These are phyloP conservation scores for Machimus rusticus DNA, from an alignment of 2,888 invertebrate genomes.

Conservation along the genomic window DNA sequence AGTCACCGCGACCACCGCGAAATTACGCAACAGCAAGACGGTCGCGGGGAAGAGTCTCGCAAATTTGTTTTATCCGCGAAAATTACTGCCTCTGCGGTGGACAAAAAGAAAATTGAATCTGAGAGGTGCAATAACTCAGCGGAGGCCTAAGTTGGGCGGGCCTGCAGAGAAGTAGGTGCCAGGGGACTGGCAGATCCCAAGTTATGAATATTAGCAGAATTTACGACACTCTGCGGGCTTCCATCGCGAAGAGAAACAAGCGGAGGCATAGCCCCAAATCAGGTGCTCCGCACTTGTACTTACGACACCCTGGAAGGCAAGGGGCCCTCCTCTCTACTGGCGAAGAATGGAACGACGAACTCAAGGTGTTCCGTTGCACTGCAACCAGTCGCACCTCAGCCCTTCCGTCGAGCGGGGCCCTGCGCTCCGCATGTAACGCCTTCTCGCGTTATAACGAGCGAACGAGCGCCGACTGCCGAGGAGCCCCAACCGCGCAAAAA, in stretches of 20 bases:
- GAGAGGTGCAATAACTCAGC: not conserved
- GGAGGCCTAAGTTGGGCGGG: not conserved
- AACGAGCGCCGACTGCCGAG: not conserved
- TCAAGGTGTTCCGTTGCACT: not conserved
- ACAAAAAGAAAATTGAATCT: not conserved
- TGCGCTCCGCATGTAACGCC: not conserved
- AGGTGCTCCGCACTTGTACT: not conserved
- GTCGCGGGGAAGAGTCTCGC: not conserved
- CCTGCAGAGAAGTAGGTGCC: not conserved
- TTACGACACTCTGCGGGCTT: not conserved
- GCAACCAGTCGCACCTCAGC: not conserved
- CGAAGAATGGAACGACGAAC: not conserved
- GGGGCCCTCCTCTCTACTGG: not conserved
- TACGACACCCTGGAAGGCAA: not conserved
- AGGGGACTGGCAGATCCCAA: not conserved
- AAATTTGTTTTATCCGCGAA: not conserved
- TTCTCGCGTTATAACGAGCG: not conserved
- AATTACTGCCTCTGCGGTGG: not conserved
- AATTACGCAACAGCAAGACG: not conserved
- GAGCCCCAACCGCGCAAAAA: not conserved
- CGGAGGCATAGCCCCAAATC: not conserved
- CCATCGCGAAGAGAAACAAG: not conserved
- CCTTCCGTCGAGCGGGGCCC: not conserved
- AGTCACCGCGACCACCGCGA: not conserved
- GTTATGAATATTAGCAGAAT: not conserved